These are phyloP conservation scores for Lepisosteus osseus DNA, from an alignment of 2,113 vertebrate genomes.

Conservation along the genomic window DNA sequence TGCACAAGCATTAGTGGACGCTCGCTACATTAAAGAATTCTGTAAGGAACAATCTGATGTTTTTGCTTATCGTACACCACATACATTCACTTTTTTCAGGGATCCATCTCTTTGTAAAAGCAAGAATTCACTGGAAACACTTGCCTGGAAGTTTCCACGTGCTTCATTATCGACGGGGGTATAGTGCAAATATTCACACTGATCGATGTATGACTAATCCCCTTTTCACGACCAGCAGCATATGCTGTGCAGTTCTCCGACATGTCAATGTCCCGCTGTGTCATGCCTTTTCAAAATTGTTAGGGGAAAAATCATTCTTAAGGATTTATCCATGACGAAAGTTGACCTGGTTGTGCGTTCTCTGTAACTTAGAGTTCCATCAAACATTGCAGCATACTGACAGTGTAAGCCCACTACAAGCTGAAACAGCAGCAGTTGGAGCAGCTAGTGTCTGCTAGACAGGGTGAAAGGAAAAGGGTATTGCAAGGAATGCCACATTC, in stretches of 20 bases:
- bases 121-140: slow-evolving; percentile 12
- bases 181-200: neutral
- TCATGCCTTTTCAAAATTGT: too few species aligned
- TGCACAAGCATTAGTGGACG: too few species aligned
- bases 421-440: neutral
- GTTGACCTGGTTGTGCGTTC: neutral
- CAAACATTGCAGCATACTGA: neutral
- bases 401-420: neutral
- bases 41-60: too few species aligned
- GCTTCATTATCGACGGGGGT: slow-evolving; percentile 2
- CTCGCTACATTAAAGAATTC: too few species aligned
- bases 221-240: neutral
- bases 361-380: neutral
- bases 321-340: neutral
- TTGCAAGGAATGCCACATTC: slow-evolving; percentile 8
- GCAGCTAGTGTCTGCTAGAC: neutral
- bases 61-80: too few species aligned
- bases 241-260: too few species aligned
- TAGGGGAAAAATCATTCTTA: neutral
- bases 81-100: too few species aligned
- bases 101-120: too few species aligned
- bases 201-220: slow-evolving; percentile 1
- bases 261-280: too few species aligned
- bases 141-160: slow-evolving; percentile 2
- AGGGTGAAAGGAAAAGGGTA: slow-evolving; percentile 2